Base-by-base conservation (phyloP, 2,797 vertebrate species). In the Adelosebastes latens region DNA sequence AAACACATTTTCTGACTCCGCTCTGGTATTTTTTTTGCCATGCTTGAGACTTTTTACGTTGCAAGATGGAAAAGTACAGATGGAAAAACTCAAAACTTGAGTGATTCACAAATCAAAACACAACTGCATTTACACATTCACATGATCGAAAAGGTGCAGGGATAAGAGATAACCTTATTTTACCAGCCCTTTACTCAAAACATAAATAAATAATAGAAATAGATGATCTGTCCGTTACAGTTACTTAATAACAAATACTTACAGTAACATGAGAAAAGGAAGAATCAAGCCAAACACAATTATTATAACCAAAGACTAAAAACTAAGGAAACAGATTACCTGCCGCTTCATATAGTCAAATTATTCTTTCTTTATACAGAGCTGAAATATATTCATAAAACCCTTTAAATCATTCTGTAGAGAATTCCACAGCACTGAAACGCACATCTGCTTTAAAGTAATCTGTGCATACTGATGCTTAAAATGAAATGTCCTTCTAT, bases 341-440 rank as follows among this genome's bases (percentile, higher is more conserved):
- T 55, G 52, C 52, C n/a, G 0, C 52, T 55, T 55, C 52, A 55
- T 55, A 24, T 10, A 53, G 52, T 55, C n/a, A 10, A 55, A n/a
- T 55, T 55, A 55, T 24, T 22, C 9, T 46, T 46, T 46, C 42
- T 0, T 0, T 46, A 55, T 55, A 0, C 52, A 22, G 0, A 55
- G 0, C 42, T 46, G 42, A 46, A 46, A 46, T 46, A 46, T 18
- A 18, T 46, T 46, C 0, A 46, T 46, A 46, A 0, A 46, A 46
- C 0, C 42, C 42, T 46, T 46, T 46, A 46, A 46, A 46, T 46
- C 0, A 46, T 46, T 46, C 42, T 46, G 42, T 46, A 46, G 42
- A 18, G n/a, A 34, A 59, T 70, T 18, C 20, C 20, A 42, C 1
- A 59, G 10, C 13, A 16, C 27, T 55, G 7, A 58, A 20, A 2